phyloP scores from a whole-genome alignment of 2,113 vertebrate species.

The Eclectus roratus region DNA sequence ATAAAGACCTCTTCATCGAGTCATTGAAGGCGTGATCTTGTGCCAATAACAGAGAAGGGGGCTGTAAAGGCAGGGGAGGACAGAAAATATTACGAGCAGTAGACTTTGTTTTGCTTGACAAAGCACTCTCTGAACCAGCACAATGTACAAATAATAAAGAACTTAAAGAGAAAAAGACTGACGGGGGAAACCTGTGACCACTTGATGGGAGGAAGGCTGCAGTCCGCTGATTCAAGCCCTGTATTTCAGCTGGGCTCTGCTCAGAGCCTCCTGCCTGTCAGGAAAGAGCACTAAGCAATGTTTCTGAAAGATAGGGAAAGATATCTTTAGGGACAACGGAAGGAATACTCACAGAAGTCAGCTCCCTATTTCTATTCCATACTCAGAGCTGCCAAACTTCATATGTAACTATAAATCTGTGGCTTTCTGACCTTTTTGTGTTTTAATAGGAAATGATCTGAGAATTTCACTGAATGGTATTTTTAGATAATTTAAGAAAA shows the following conservation, averaged over 20 bases:
- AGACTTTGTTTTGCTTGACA: neutral
- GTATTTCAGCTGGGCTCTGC: neutral
- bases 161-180: neutral
- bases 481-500: constrained; percentile 19
- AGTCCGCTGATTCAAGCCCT: neutral
- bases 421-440: neutral
- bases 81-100: neutral
- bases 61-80: neutral
- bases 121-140: neutral
- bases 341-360: neutral
- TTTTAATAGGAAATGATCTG: constrained; percentile 24
- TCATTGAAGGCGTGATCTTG: accelerated
- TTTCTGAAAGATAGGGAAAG: constrained; percentile 19
- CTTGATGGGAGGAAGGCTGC: constrained; percentile 44
- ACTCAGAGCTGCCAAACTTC: neutral
- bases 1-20: neutral
- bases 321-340: neutral
- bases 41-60: neutral
- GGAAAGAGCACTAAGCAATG: neutral
- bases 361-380: neutral
- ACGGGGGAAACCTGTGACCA: neutral
- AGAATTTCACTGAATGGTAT: neutral
- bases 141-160: neutral
- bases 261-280: neutral
- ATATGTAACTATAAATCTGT: neutral